These are phyloP conservation scores for Platycheirus albimanus DNA, from an alignment of 2,888 invertebrate species.

Conservation along the genomic window DNA sequence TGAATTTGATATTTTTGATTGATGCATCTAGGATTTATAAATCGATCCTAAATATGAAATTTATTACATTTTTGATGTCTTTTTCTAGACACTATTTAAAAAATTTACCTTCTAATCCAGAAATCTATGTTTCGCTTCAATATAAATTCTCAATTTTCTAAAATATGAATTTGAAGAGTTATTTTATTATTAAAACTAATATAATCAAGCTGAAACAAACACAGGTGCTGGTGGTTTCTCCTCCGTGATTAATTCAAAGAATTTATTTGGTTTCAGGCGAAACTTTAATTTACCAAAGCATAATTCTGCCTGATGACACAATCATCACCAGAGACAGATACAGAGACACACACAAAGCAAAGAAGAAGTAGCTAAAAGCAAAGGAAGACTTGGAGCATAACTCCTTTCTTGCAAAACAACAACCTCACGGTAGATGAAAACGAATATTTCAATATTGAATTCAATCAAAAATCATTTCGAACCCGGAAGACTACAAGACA, in stretches of 20 bases:
- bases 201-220: neutral
- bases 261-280: neutral
- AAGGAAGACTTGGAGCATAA: slow-evolving; percentile 24
- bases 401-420: slow-evolving; percentile 12
- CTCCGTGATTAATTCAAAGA: neutral
- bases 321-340: neutral
- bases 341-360: neutral
- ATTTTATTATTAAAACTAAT: neutral
- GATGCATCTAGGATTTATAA: no score
- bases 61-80: no score
- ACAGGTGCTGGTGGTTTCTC: neutral
- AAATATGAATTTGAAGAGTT: neutral
- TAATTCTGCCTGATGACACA: neutral
- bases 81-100: no score
- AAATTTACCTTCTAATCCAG: no score
- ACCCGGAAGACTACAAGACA: no score
- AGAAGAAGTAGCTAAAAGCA: neutral
- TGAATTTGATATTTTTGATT: no score
- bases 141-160: no score
- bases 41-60: no score
- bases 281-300: neutral
- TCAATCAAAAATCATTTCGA: slow-evolving; percentile 53
- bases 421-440: slow-evolving; percentile 1
- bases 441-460: slow-evolving; percentile 44
- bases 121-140: no score